Percentiles rank a stretch among this genome's conserved stretches.
Evolutionary conservation across 2,113 vertebrate species (phyloP).

Genomic region (Prinia subflava): DNA sequence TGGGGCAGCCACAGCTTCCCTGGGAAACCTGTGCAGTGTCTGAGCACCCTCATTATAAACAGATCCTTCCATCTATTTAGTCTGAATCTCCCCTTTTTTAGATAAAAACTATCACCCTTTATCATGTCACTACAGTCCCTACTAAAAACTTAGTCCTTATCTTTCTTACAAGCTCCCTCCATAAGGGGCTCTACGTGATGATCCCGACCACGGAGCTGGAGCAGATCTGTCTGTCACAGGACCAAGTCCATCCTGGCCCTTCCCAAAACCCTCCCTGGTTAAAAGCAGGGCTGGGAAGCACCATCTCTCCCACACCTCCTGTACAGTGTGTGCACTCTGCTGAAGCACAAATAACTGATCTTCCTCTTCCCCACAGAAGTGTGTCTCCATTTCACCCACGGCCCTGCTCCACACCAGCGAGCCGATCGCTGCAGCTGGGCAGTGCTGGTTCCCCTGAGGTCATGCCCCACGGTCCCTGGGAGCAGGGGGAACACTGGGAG

Average conservation of each 20-base stretch:
- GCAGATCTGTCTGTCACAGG: neutral
- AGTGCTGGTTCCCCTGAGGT: neutral
- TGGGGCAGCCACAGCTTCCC: neutral
- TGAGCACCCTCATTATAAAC: rapidly evolving
- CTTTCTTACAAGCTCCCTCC: neutral
- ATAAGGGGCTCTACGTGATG: rapidly evolving
- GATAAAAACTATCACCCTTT: neutral
- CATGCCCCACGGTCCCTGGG: neutral
- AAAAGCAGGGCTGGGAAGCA: neutral
- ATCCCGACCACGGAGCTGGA: rapidly evolving
- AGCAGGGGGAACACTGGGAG: neutral
- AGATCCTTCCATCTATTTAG: rapidly evolving
- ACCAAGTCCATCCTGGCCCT: neutral
- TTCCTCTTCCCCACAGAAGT: rapidly evolving
- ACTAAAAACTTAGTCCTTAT: neutral
- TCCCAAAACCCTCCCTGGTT: neutral
- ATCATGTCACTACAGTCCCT: rapidly evolving
- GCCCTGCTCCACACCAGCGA: neutral
- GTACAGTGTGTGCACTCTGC: neutral
- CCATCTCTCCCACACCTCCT: neutral
- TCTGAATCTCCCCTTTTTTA: neutral
- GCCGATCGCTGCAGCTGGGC: rapidly evolving
- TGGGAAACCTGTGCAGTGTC: rapidly evolving
- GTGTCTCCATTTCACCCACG: neutral
- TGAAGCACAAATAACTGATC: neutral